Base-by-base conservation (phyloP, 2,113 vertebrate species). In the Myodes glareolus region DNA sequence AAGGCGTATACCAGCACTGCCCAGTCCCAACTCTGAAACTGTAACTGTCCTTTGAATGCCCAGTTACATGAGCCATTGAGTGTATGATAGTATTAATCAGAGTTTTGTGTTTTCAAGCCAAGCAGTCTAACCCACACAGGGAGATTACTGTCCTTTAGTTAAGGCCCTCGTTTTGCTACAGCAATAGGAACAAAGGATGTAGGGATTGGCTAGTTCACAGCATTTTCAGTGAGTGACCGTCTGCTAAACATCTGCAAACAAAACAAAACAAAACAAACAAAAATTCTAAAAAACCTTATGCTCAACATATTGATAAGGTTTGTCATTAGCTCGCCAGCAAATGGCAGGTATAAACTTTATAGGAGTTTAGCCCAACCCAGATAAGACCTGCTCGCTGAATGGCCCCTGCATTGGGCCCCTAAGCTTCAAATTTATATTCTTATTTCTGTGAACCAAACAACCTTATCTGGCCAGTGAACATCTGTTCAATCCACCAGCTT, bases 1-100 rank as follows among this genome's bases (percentile, higher is more conserved):
- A 58, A 58, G 17, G 55, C 55, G 3, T 58, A 0, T 1, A 0
- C 55, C 55, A 58, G 0, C 55, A 58, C 19, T 0, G 5, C 0
- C 55, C 0, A 0, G 55, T 19, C 0, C 45, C 1, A 1, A 4
- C 9, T n/a, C 68, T 70, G 65, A 70, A 42, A 19, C 50, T 91
- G 0, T 27, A 70, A 77, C 42, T 39, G 3, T 52, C 45, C 11
- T 39, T 88, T 27, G 45, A 67, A 73, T 27, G 88, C 21, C 55
- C 27, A 61, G 45, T 39, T 45, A 45, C 3, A 16, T 9, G 47
- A 92, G 39, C 31, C 25, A 58, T 21, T 92, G 31, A 78, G 23
- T 29, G 47, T 25, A 7, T 31, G n/a, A 31, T 85, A 16, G 12
- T 68, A 63, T 33, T 25, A 90, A 45, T 4, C 19, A 10, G 13